Evolutionary conservation across 2,797 vertebrate genomes (phyloP), one percentile per base, ranked within the genome.

Genomic region (Nothura maculosa): DNA sequence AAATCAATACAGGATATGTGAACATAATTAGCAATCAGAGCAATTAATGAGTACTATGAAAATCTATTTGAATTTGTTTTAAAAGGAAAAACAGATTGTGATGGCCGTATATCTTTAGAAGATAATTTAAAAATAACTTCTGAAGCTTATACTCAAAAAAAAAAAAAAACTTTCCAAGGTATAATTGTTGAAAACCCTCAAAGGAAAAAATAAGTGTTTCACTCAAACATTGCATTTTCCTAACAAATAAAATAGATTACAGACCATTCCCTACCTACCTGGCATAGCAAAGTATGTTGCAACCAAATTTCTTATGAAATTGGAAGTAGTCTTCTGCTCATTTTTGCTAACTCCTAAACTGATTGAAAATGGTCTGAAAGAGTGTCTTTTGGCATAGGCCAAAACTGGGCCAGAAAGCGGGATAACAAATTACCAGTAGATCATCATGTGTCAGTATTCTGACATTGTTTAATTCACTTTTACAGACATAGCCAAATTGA

Each of bases 321-420:
- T 61, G 70, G 84, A 88, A 95, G 83, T 36, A 3, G 1, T 34
- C 24, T 88, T 30, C 76, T 32, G 40, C 30, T 88, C 43, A 83
- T 75, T 90, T 60, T 75, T 90, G 47, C 47, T 90, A 81, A 90
- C 61, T 88, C 32, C 67, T 1, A 6, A 94, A 57, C 30, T 67
- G 14, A 61, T 63, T 93, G 92, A 67, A 60, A 94, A 88, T 47
- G 70, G 48, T 85, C 90, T 67, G 34, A 47, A 84, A 67, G 67
- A 73, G 36, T 27, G 30, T 0, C 40, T 81, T 85, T 48, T 87
- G 84, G 78, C 86, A 86, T 27, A 66, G 38, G 43, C 34, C 43
- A 86, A 86, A 87, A 66, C 67, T 84, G 57, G 60, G 21, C 52
- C 90, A 82, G 91, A 93, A 90, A 64, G 12, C 10, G 67, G 34